phyloP scores from a whole-genome alignment of 2,113 vertebrate species.

The Scophthalmus maximus region DNA sequence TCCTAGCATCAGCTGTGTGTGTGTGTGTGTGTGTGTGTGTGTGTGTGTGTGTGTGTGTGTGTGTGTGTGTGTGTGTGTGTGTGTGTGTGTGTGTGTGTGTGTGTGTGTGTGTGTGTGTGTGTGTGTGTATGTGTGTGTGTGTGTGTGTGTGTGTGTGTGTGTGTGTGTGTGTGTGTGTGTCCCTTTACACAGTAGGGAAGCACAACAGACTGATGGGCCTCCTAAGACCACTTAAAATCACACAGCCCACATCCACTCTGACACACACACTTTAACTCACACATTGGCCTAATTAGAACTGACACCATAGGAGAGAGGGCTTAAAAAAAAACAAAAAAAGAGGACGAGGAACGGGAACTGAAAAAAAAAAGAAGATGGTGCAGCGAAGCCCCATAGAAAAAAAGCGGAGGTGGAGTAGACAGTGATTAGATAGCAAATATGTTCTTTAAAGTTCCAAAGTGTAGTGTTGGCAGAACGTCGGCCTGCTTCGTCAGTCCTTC shows the following conservation, averaged over 20 bases:
- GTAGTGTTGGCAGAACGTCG: slow-evolving; percentile 49
- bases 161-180: slow-evolving; percentile 22
- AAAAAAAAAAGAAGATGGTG: not conserved
- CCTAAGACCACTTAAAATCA: slow-evolving; percentile 60
- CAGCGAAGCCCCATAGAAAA: slow-evolving; percentile 19
- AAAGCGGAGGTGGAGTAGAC: slow-evolving; percentile 50
- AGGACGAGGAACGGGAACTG: not conserved
- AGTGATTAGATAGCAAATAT: slow-evolving; percentile 44
- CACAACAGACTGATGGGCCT: slow-evolving; percentile 43
- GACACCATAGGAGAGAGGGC: slow-evolving; percentile 46
- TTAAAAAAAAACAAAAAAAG: slow-evolving; percentile 35
- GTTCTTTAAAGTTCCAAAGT: slow-evolving; percentile 55
- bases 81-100: slow-evolving; percentile 10
- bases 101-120: slow-evolving; percentile 13
- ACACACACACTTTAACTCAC: slow-evolving; percentile 26
- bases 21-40: slow-evolving; percentile 12
- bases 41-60: slow-evolving; percentile 7
- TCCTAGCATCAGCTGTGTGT: slow-evolving; percentile 47
- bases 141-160: slow-evolving; percentile 8
- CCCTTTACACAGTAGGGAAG: slow-evolving; percentile 11
- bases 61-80: slow-evolving; percentile 18
- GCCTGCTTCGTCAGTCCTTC: slow-evolving; percentile 24
- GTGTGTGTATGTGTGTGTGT: slow-evolving; percentile 13
- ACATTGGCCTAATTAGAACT: slow-evolving; percentile 56
- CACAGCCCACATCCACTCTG: slow-evolving; percentile 17